phyloP scores from a whole-genome alignment of 1,140 invertebrate genomes.

The Uloborus diversus region DNA sequence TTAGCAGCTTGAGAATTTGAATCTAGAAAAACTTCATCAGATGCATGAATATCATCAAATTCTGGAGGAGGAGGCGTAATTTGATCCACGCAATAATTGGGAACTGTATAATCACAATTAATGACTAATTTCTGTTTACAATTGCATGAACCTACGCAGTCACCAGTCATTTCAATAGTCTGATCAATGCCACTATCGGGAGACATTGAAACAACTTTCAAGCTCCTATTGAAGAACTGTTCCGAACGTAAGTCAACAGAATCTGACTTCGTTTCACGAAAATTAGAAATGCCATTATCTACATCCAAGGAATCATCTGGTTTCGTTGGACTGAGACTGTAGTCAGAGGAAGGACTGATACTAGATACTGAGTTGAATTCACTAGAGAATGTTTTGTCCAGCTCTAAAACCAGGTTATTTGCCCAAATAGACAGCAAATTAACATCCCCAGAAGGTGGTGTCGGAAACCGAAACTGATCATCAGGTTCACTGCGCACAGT shows the following conservation, averaged over 20 bases:
- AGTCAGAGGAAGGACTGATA: conserved; percentile 29
- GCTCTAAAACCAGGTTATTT: conserved; percentile 36
- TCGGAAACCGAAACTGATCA: conserved; percentile 3
- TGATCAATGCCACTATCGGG: conserved; percentile 49
- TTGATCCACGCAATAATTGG: background rate
- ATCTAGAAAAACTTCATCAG: no score
- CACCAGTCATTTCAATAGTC: conserved; percentile 16
- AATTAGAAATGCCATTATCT: background rate
- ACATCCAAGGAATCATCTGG: conserved; percentile 8
- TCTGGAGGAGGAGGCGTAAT: conserved; percentile 25
- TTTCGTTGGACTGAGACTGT: conserved; percentile 42
- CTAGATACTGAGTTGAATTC: background rate
- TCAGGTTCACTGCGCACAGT: background rate
- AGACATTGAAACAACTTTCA: conserved; percentile 15
- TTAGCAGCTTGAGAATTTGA: conserved; percentile 23
- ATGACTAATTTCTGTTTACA: background rate
- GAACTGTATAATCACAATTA: background rate
- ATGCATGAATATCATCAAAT: conserved; percentile 19
- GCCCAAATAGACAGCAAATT: conserved; percentile 49
- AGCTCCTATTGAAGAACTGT: background rate
- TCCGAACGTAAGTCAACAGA: background rate
- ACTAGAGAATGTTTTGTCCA: conserved; percentile 26
- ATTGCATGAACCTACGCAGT: background rate
- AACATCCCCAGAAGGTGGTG: conserved; percentile 40
- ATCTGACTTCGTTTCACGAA: background rate